Conservation (phyloP, 2,113 vertebrate genomes). For the Aptenodytes forsteri region DNA sequence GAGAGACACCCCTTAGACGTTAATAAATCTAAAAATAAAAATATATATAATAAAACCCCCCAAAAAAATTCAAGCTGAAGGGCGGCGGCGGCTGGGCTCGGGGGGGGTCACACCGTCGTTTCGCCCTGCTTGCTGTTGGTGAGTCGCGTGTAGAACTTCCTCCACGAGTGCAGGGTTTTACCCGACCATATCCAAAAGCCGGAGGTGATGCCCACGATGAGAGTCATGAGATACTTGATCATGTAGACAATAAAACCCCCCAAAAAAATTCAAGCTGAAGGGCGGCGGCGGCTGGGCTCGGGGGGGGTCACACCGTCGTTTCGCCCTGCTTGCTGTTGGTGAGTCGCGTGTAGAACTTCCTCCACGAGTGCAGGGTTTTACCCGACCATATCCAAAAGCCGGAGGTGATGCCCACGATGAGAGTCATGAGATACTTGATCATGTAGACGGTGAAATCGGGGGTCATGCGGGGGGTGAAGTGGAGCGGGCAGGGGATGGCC, state of each 20-base stretch:
- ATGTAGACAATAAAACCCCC: too few species aligned
- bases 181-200: constrained; percentile 99
- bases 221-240: constrained; percentile 99
- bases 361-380: constrained; percentile 98
- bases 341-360: constrained; percentile 93
- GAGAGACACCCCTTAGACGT: constrained; percentile 60
- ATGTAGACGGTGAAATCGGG: constrained; percentile 99
- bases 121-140: constrained; percentile 92
- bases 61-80: neutral
- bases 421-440: constrained; percentile 99
- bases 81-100: neutral
- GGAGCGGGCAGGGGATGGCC: constrained; percentile 91
- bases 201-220: constrained; percentile 97
- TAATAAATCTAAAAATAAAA: constrained; percentile 74
- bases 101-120: constrained; percentile 85
- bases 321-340: constrained; percentile 92
- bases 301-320: constrained; percentile 85
- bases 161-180: constrained; percentile 98
- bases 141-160: constrained; percentile 93
- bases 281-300: neutral
- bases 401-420: constrained; percentile 97
- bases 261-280: too few species aligned
- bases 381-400: constrained; percentile 99
- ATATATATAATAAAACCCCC: constrained; percentile 64
- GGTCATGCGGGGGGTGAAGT: constrained; percentile 86